Percentiles rank a stretch among this genome's conserved stretches.
Conservation (phyloP, 2,888 invertebrate species). For the Nemotelus pantherinus region DNA sequence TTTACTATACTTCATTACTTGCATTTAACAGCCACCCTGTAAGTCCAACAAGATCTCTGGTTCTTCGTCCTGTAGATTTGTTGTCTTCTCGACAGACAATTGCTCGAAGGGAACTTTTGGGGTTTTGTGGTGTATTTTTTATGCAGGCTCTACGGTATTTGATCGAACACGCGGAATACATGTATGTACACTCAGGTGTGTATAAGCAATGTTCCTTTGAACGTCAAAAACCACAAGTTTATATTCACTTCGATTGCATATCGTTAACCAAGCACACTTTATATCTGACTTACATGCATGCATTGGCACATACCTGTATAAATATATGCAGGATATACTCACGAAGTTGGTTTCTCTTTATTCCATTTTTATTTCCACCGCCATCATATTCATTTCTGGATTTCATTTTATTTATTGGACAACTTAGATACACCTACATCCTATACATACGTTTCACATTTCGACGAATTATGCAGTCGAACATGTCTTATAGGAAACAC, state of each 20-base stretch:
- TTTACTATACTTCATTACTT: too few relatives aligned
- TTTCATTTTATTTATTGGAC: slow-evolving; percentile 26
- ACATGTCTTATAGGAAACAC: slow-evolving; percentile 12
- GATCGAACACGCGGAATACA: neutral
- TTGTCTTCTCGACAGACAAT: slow-evolving; percentile 21
- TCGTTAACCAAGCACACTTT: too few relatives aligned
- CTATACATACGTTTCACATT: too few relatives aligned
- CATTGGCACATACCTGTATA: neutral
- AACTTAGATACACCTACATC: neutral
- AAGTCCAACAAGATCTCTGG: neutral
- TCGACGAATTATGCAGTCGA: slow-evolving; percentile 16
- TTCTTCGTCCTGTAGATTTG: slow-evolving; percentile 10
- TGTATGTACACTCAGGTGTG: neutral
- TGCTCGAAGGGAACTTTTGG: slow-evolving; percentile 27
- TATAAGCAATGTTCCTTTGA: too few relatives aligned
- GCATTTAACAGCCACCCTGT: too few relatives aligned
- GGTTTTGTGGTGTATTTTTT: slow-evolving; percentile 26
- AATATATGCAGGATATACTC: neutral
- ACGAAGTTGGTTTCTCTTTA: too few relatives aligned
- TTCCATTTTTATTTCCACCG: slow-evolving; percentile 9
- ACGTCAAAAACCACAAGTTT: too few relatives aligned
- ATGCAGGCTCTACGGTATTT: neutral
- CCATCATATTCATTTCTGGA: slow-evolving; percentile 1
- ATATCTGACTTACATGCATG: neutral
- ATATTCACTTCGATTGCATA: too few relatives aligned